A percentile compares a stretch with the other conserved stretches of the same genome.
Conservation (phyloP, 2,797 vertebrate species). For the Pagetopsis macropterus region DNA sequence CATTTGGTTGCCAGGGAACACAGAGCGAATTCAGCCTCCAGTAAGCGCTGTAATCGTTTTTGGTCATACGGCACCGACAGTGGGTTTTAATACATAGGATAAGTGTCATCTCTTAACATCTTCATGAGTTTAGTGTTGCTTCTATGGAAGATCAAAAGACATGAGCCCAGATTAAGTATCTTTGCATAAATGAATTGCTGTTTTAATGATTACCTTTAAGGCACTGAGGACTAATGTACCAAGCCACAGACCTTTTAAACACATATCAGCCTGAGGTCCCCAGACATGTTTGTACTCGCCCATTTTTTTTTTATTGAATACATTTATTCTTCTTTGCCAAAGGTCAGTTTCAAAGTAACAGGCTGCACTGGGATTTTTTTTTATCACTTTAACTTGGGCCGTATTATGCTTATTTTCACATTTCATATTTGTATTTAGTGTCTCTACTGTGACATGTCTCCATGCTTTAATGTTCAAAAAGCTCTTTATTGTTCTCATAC, state of each 20-base stretch:
- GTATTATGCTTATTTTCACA: too few relatives aligned
- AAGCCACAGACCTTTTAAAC: neutral
- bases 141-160: constrained; percentile 21
- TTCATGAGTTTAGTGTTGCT: neutral
- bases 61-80: constrained; percentile 18
- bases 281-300: neutral
- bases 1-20: constrained; percentile 73
- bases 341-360: neutral
- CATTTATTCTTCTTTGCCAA: neutral
- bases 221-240: neutral
- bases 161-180: neutral
- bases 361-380: neutral
- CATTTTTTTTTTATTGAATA: neutral
- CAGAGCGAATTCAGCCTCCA: constrained; percentile 41
- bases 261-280: neutral
- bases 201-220: constrained; percentile 1
- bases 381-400: too few relatives aligned
- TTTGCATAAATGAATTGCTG: neutral
- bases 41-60: constrained; percentile 16
- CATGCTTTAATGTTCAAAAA: too few relatives aligned
- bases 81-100: constrained; percentile 13
- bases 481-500: too few relatives aligned
- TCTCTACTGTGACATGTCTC: too few relatives aligned
- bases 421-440: too few relatives aligned
- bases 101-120: constrained; percentile 11